Conservation (phyloP, 23 tunicate species). For the Styela clava region DNA sequence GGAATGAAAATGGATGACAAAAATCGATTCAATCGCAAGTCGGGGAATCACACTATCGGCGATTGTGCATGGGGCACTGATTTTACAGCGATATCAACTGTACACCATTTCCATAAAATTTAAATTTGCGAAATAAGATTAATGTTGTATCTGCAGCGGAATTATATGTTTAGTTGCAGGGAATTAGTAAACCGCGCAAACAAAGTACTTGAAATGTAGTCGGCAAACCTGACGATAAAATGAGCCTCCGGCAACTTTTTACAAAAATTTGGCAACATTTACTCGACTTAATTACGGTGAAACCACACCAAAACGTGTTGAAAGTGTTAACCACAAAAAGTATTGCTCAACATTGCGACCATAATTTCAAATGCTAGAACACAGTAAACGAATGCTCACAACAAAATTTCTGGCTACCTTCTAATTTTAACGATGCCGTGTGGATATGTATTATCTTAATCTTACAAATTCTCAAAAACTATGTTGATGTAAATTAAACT, state of each 20-base stretch:
- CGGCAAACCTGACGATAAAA: neutral
- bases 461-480: too few species aligned
- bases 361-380: too few species aligned
- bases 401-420: too few species aligned
- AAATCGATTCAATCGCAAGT: neutral
- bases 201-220: neutral
- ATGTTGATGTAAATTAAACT: too few species aligned
- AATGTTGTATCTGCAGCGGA: too few species aligned
- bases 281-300: neutral
- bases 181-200: neutral
- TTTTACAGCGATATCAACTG: too few species aligned
- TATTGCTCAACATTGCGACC: neutral
- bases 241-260: neutral
- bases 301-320: neutral
- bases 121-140: too few species aligned
- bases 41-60: neutral
- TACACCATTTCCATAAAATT: too few species aligned
- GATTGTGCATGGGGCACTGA: neutral
- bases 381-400: too few species aligned
- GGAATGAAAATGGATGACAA: neutral
- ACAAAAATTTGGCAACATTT: neutral
- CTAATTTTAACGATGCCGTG: too few species aligned
- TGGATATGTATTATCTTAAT: too few species aligned
- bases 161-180: too few species aligned
- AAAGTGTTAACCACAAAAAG: neutral